Conservation (phyloP, 2,113 vertebrate species). For the Ranitomeya variabilis region DNA sequence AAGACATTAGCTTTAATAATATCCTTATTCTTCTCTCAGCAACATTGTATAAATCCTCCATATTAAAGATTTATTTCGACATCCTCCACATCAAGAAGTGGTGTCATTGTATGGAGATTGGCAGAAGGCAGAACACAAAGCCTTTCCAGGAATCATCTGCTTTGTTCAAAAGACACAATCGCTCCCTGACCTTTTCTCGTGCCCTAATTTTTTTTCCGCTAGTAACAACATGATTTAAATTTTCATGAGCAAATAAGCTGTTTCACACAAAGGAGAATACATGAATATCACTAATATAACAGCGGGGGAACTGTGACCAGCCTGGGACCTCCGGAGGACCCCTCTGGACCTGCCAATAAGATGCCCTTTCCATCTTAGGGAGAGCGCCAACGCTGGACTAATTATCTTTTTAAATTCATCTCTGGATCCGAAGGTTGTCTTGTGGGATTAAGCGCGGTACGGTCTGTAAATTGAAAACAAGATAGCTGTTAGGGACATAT, state of each 20-base stretch:
- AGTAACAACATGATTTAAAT: conserved; percentile 75
- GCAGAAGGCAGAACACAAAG: conserved; percentile 25
- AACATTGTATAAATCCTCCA: conserved; percentile 13
- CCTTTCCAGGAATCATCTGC: conserved; percentile 38
- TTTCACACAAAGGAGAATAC: conserved; percentile 66
- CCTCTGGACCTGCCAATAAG: conserved; percentile 72
- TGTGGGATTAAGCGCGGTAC: conserved; percentile 82
- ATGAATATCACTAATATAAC: conserved; percentile 63
- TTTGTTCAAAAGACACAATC: conserved; percentile 51
- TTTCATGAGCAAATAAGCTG: conserved; percentile 77
- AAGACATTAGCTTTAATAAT: background rate
- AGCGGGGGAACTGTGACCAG: conserved; percentile 64
- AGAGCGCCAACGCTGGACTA: conserved; percentile 71
- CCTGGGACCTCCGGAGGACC: conserved; percentile 69
- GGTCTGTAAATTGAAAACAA: conserved; percentile 87
- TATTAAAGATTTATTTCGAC: conserved; percentile 47
- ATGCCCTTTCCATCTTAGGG: conserved; percentile 67
- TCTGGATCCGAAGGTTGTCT: conserved; percentile 76
- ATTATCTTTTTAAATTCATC: conserved; percentile 89
- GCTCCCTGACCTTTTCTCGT: conserved; percentile 47
- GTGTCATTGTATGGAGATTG: conserved; percentile 26
- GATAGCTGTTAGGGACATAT: conserved; percentile 82
- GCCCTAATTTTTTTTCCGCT: conserved; percentile 60
- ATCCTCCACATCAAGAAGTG: background rate
- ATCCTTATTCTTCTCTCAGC: background rate